Percentiles rank a stretch among this genome's conserved stretches.
Evolutionary conservation across 1,140 invertebrate genomes (phyloP).

Genomic region (Aradophagus sp.): DNA sequence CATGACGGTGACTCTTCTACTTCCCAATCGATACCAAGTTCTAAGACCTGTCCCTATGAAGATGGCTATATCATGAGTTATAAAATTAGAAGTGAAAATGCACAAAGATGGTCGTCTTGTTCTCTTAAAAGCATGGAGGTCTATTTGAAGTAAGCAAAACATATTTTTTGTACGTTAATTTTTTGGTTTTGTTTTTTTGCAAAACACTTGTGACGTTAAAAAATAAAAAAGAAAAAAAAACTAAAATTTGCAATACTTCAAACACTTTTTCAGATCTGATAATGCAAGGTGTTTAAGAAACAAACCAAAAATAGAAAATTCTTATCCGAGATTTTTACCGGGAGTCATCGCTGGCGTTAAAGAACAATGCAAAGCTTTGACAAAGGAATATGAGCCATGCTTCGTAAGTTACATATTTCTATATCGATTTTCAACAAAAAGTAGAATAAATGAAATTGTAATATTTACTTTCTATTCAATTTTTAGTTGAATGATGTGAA

Average conservation of each 20-base stretch:
- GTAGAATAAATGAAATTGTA: no score
- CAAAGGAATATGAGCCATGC: not conserved
- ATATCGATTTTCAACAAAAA: no score
- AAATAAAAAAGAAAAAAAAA: no score
- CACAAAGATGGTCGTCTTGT: not conserved
- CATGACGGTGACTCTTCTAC: not conserved
- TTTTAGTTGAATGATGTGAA: not conserved
- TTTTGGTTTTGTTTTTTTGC: no score
- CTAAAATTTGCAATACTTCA: no score
- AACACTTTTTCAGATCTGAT: not conserved
- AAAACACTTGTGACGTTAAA: no score
- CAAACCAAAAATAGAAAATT: not conserved
- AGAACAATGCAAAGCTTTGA: not conserved
- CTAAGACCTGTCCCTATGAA: not conserved
- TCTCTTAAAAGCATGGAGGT: not conserved
- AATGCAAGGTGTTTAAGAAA: not conserved
- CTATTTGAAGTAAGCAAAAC: not conserved
- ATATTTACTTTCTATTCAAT: no score
- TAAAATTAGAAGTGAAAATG: not conserved
- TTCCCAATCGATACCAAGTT: not conserved
- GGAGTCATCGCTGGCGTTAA: not conserved
- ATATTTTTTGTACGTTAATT: no score
- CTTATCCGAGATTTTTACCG: not conserved
- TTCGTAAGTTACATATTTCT: not conserved
- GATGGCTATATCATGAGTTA: slow-evolving; percentile 2